Evolutionary conservation across 2,888 invertebrate genomes (phyloP), one percentile per base, ranked within the genome.

Genomic region (Xiphydria camelus): DNA sequence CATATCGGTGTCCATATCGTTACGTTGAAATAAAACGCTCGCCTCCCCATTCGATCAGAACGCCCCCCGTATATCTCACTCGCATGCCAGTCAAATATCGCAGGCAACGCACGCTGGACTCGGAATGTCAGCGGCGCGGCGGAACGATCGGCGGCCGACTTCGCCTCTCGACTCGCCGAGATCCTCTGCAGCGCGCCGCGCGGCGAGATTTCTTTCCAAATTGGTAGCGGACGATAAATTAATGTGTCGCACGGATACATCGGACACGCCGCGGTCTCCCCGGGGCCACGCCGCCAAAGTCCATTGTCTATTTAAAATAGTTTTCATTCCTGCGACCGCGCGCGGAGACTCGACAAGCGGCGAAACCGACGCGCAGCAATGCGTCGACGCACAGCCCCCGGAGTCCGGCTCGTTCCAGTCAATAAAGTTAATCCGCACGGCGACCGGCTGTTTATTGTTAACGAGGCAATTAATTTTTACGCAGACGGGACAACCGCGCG

Each of bases 261-360:
- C 12, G 29, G 29, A 36, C 42, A 36, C 35, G 42, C 12, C 42
- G n/a, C n/a, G 35, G 36, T 42, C 42, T 42, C 35, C n/a, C n/a
- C 29, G 35, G 35, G 35, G 42, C n/a, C n/a, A 22, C 20, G 21
- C 42, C 36, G 42, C 42, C 42, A 34, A 34, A 42, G 34, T 42
- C 42, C 42, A 42, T 42, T 42, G 42, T 42, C 42, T 42, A 42
- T 42, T 42, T 36, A 42, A 36, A 42, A 42, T 42, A 42, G 42
- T 36, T 42, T 42, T 20, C 42, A 42, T 42, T 42, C 42, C 36
- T 36, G 36, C 26, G 19, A 40, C 20, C 29, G 31, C 19, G 18
- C 26, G 25, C 25, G 35, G 31, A 40, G 29, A 15, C 40, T 5
- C 15, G 9, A 38, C n/a, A n/a, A n/a, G 29, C 29, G 29, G 14